phyloP scores from a whole-genome alignment of 2,888 invertebrate species.

The Schizotus pectinicornis region DNA sequence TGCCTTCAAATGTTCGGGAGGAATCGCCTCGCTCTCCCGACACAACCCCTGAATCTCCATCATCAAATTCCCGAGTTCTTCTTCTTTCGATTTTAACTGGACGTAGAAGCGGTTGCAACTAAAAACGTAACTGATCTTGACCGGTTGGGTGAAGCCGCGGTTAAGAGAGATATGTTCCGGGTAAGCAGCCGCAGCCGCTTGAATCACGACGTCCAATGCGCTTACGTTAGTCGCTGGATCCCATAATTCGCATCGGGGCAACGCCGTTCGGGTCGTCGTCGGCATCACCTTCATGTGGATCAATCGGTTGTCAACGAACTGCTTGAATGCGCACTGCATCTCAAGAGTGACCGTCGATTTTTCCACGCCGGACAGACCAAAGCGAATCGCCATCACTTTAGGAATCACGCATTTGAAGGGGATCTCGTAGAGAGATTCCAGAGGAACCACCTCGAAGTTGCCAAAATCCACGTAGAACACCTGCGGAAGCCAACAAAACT shows the following conservation, averaged over 20 bases:
- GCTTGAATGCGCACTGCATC: slow-evolving; percentile 74
- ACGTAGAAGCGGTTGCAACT: slow-evolving; percentile 77
- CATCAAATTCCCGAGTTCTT: slow-evolving; percentile 71
- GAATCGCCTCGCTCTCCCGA: slow-evolving; percentile 48
- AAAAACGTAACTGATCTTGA: slow-evolving; percentile 70
- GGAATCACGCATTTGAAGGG: slow-evolving; percentile 74
- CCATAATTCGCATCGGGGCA: slow-evolving; percentile 77
- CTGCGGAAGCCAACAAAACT: no score
- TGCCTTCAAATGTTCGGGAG: slow-evolving; percentile 56
- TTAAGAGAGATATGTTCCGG: slow-evolving; percentile 49
- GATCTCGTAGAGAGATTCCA: slow-evolving; percentile 75
- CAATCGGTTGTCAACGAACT: slow-evolving; percentile 68
- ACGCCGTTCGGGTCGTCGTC: slow-evolving; percentile 72
- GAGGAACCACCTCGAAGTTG: slow-evolving; percentile 74
- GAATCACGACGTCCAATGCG: slow-evolving; percentile 64
- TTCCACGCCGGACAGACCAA: slow-evolving; percentile 74
- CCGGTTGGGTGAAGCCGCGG: slow-evolving; percentile 58
- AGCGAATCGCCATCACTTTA: slow-evolving; percentile 77
- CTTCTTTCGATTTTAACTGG: slow-evolving; percentile 69
- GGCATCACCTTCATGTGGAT: slow-evolving; percentile 71
- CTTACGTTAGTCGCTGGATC: slow-evolving; percentile 62
- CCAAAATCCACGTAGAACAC: slow-evolving; percentile 84
- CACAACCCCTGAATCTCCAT: slow-evolving; percentile 68
- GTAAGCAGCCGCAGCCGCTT: slow-evolving; percentile 50
- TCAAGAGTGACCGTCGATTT: slow-evolving; percentile 61